These are phyloP conservation scores for Cirrhinus molitorella DNA, from an alignment of 2,797 vertebrate species.

Conservation along the genomic window DNA sequence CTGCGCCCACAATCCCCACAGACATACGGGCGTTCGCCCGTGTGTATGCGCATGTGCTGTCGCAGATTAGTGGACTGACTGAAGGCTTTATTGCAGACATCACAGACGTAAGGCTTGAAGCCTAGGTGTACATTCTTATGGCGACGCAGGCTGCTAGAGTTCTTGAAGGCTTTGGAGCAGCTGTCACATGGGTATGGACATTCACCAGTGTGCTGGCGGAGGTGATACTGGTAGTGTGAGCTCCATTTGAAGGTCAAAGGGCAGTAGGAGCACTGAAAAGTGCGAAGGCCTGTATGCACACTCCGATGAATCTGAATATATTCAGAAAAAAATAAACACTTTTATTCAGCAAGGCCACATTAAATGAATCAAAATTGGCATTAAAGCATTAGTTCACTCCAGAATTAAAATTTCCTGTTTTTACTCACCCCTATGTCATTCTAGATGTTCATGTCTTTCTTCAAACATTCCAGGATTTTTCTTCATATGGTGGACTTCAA, in stretches of 20 bases:
- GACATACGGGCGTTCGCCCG: constrained; percentile 89
- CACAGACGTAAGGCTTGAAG: constrained; percentile 88
- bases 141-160: constrained; percentile 89
- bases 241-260: constrained; percentile 94
- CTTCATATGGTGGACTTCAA: no score
- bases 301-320: constrained; percentile 83
- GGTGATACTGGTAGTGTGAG: constrained; percentile 94
- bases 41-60: constrained; percentile 92
- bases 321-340: no score
- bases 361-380: no score
- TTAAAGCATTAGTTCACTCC: no score
- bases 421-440: no score
- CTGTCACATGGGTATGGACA: constrained; percentile 90
- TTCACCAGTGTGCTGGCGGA: constrained; percentile 93
- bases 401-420: no score
- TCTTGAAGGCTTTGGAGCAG: constrained; percentile 95
- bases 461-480: no score
- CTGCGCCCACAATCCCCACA: constrained; percentile 88
- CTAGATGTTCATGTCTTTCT: no score
- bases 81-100: constrained; percentile 88
- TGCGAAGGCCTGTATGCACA: constrained; percentile 90
- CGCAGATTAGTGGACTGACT: constrained; percentile 93
- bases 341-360: no score
- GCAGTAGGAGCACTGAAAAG: constrained; percentile 91
- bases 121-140: constrained; percentile 93